A percentile compares a stretch with the other conserved stretches of the same genome.
Conservation (phyloP, 2,797 vertebrate species). For the Melanotaenia nigrans region DNA sequence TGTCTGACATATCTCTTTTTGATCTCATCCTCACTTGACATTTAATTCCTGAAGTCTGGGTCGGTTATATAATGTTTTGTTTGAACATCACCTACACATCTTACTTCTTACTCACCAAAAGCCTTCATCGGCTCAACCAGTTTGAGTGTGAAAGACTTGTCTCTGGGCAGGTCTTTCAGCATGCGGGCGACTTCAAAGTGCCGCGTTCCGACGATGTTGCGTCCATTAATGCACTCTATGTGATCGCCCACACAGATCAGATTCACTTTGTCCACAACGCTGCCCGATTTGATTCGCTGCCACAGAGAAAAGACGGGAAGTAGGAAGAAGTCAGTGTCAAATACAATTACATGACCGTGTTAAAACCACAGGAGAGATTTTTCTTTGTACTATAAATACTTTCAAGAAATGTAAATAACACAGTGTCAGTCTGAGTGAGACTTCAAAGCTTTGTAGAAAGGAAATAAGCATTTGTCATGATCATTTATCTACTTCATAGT, state of each 20-base stretch:
- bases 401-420: not conserved
- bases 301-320: not conserved
- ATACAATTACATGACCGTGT: not conserved
- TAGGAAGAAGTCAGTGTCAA: not conserved
- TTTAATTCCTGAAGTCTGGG: not conserved
- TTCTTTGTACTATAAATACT: not conserved
- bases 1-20: not conserved
- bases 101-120: slow-evolving; percentile 88
- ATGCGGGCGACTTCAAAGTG: slow-evolving; percentile 96
- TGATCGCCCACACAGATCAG: slow-evolving; percentile 92
- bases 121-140: slow-evolving; percentile 94
- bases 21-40: not conserved
- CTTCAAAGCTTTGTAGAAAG: not conserved
- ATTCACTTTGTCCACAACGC: slow-evolving; percentile 89
- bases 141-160: slow-evolving; percentile 87
- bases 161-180: slow-evolving; percentile 91
- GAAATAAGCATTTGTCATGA: not conserved
- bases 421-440: not conserved
- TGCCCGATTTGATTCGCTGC: slow-evolving; percentile 94
- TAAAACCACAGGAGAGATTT: not conserved
- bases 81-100: not conserved
- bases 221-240: slow-evolving; percentile 92
- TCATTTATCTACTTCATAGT: not conserved
- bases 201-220: slow-evolving; percentile 85
- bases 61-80: too few species aligned